phyloP scores from a whole-genome alignment of 2,113 vertebrate species.

The Clarias macrocephalus region DNA sequence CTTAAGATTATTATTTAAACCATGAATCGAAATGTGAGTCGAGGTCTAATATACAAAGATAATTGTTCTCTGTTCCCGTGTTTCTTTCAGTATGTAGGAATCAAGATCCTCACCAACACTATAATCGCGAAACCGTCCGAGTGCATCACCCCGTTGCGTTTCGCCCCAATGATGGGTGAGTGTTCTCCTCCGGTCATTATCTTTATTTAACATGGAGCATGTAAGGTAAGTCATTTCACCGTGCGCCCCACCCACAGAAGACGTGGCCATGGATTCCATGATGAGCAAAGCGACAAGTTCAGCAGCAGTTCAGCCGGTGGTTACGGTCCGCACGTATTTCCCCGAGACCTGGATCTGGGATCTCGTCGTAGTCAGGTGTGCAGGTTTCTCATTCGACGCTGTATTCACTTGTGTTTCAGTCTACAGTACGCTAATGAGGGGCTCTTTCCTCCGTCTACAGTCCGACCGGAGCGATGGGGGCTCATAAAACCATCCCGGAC shows the following conservation, averaged over 20 bases:
- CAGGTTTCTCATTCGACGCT: neutral
- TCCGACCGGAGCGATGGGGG: neutral
- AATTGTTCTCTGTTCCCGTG: neutral
- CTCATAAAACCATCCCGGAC: constrained; percentile 75
- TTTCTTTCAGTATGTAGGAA: constrained; percentile 60
- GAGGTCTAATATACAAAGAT: neutral
- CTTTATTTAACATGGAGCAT: neutral
- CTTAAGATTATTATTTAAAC: neutral
- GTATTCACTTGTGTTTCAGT: too few relatives aligned
- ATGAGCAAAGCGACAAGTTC: too few relatives aligned
- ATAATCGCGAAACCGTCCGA: constrained; percentile 61
- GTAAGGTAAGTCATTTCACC: neutral
- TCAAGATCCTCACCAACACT: constrained; percentile 69
- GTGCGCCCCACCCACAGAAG: neutral
- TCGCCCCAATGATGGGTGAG: neutral
- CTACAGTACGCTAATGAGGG: neutral
- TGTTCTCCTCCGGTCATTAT: neutral
- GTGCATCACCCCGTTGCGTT: neutral
- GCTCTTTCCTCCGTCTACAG: neutral
- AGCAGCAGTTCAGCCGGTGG: constrained; percentile 16
- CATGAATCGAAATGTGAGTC: neutral
- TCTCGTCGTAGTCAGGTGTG: constrained; percentile 77
- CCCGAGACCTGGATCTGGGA: constrained; percentile 92
- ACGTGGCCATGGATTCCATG: fast-evolving
- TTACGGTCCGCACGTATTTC: constrained; percentile 78